phyloP scores from a whole-genome alignment of 1,140 invertebrate species.

The Kradibia gibbosae region DNA sequence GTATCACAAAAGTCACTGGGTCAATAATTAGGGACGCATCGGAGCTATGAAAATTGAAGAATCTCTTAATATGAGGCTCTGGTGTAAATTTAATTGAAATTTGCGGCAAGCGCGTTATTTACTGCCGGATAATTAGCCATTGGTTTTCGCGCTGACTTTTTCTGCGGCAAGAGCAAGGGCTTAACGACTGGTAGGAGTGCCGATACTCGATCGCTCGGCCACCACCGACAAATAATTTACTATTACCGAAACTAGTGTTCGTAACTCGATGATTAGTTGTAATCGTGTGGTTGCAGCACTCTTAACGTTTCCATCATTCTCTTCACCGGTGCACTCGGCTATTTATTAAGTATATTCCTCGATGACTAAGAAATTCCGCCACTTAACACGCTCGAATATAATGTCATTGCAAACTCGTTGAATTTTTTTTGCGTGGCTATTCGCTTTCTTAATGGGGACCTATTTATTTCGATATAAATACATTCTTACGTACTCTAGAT shows the following conservation, averaged over 20 bases:
- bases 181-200: conserved; percentile 1
- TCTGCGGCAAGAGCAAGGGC: background rate
- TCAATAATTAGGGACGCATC: background rate
- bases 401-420: background rate
- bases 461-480: no score
- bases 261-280: conserved; percentile 12
- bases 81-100: conserved; percentile 45
- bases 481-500: no score
- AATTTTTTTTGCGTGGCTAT: background rate
- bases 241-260: conserved; percentile 39
- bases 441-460: no score
- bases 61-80: conserved; percentile 13
- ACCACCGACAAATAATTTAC: conserved; percentile 23
- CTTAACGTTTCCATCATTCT: background rate
- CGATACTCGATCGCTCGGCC: background rate
- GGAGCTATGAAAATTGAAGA: conserved; percentile 44
- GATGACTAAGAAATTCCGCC: background rate
- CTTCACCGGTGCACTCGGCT: background rate
- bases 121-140: conserved; percentile 43
- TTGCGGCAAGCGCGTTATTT: conserved; percentile 43
- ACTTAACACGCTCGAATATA: background rate
- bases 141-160: conserved; percentile 18
- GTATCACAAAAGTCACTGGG: background rate
- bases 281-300: background rate
- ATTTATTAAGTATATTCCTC: background rate